phyloP scores from a whole-genome alignment of 2,113 vertebrate species.

The Talpa occidentalis region DNA sequence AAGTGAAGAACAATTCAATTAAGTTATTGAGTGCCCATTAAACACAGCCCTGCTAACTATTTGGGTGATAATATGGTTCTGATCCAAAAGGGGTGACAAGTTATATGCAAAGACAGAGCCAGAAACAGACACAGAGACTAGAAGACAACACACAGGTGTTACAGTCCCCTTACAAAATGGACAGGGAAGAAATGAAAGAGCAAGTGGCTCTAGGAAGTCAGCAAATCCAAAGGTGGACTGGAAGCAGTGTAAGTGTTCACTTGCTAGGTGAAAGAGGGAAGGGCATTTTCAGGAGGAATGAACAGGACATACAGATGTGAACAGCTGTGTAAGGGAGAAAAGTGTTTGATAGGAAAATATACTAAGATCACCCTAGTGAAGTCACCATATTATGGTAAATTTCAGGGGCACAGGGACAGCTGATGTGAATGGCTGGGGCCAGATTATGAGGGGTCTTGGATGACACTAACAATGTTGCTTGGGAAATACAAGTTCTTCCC shows the following conservation, averaged over 20 bases:
- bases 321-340: background rate
- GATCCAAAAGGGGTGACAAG: background rate
- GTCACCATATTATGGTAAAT: background rate
- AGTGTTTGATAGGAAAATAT: background rate
- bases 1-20: conserved; percentile 1
- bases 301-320: background rate
- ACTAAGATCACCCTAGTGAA: background rate
- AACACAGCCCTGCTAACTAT: background rate
- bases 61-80: background rate
- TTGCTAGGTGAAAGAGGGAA: background rate
- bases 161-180: background rate
- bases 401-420: background rate
- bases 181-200: background rate
- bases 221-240: background rate
- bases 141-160: background rate
- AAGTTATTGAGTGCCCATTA: background rate
- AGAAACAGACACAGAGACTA: background rate
- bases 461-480: background rate
- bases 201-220: background rate
- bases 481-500: background rate
- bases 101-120: background rate
- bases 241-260: background rate
- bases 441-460: background rate
- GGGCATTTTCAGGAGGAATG: background rate
- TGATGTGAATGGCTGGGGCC: background rate